Base-by-base conservation (phyloP, 1,140 invertebrate genomes). In the Formica selysi region DNA sequence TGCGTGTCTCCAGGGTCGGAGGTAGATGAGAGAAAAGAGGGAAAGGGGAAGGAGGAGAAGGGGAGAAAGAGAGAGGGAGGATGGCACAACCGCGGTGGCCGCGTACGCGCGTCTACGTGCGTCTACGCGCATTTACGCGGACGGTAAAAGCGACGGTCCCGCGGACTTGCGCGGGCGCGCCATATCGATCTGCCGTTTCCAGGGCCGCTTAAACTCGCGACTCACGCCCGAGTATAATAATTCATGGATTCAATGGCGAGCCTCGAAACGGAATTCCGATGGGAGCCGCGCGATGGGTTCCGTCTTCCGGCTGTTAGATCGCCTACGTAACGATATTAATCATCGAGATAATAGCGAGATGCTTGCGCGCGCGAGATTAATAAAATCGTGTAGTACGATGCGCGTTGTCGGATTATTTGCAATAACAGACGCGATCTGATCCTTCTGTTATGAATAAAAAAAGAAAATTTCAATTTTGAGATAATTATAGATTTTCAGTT, bases 151-250 rank as follows among this genome's bases (percentile, higher is more conserved):
- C 86, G 90, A 88, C 85, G 90, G 54, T 65, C 71, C 61, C 84
- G 73, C 64, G 70, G 91, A 90, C 91, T 91, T 92, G 91, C 91
- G 91, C 91, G 89, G 71, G 70, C 78, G 51, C 48, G 80, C 62
- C 79, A 79, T 92, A 92, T 92, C 89, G 91, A 92, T 92, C 91
- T 85, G 85, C 38, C 84, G 86, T 68, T 91, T 89, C 88, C 86
- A 91, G 88, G 85, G 85, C 85, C 90, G 91, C 85, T 90, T 89
- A 85, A 88, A 91, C 76, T 61, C 76, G 68, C 90, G 84, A 91
- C 88, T 91, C 90, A 90, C 88, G 90, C 88, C 90, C 90, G 90
- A 91, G 79, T 65, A 91, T 91, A 91, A 91, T 91, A 90, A 90
- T 90, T 90, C 89, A 90, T 90, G 83, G 78, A 62, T 90, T 62